Percentiles rank a stretch among this genome's conserved stretches.
Evolutionary conservation across 2,888 invertebrate species (phyloP).

Genomic region (Leptogaster cylindrica): DNA sequence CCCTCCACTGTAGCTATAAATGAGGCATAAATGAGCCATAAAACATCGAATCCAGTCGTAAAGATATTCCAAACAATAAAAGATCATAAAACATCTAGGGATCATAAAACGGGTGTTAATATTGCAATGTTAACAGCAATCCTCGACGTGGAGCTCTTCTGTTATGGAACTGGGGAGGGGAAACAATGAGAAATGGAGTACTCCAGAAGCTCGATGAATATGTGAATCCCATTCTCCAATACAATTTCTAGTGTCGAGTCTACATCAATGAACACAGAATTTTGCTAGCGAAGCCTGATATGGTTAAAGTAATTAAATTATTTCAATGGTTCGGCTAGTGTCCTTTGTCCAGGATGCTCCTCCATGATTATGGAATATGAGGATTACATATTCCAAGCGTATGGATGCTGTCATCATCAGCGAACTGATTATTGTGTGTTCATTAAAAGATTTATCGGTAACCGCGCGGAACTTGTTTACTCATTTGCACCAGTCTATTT

Average conservation of each 20-base stretch:
- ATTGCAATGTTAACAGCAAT: background rate
- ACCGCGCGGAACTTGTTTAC: slow-evolving; percentile 7
- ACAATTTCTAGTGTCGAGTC: slow-evolving; percentile 7
- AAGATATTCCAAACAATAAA: slow-evolving; percentile 30
- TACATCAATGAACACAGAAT: background rate
- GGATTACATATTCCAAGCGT: background rate
- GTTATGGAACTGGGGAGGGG: background rate
- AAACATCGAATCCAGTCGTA: slow-evolving; percentile 27
- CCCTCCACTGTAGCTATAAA: background rate
- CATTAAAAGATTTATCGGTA: slow-evolving; percentile 31
- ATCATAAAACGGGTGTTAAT: slow-evolving; percentile 29
- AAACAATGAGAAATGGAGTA: background rate
- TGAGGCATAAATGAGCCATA: slow-evolving; percentile 20
- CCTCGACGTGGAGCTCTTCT: background rate
- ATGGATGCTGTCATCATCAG: slow-evolving; percentile 15
- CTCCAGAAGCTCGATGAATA: slow-evolving; percentile 10
- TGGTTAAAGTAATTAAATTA: slow-evolving; percentile 16
- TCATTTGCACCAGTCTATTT: slow-evolving; percentile 19
- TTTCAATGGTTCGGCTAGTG: background rate
- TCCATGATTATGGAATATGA: background rate
- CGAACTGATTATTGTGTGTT: slow-evolving; percentile 25
- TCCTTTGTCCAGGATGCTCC: slow-evolving; percentile 8
- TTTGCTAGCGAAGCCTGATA: background rate
- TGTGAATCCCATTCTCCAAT: too few relatives aligned
- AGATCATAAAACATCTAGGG: slow-evolving; percentile 26